phyloP scores from a whole-genome alignment of 2,888 invertebrate species.

The Eupeodes luniger region DNA sequence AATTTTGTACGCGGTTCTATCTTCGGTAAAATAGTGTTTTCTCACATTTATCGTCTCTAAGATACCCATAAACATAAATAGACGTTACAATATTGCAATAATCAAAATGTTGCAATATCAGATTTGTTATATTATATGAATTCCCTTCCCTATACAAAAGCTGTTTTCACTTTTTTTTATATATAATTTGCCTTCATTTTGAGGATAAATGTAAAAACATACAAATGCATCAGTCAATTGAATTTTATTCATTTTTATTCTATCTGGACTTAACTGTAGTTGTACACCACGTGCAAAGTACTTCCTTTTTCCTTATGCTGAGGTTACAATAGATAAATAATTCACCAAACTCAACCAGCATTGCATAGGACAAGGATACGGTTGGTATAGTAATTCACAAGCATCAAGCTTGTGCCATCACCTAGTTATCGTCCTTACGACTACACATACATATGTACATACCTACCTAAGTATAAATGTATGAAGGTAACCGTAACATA shows the following conservation, averaged over 20 bases:
- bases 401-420: conserved; percentile 15
- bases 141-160: not conserved
- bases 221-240: conserved; percentile 63
- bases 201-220: not conserved
- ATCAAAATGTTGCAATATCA: not conserved
- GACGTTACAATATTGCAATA: too few relatives aligned
- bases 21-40: too few relatives aligned
- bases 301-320: conserved; percentile 36
- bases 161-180: not conserved
- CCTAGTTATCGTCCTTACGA: not conserved
- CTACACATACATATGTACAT: not conserved
- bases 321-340: conserved; percentile 68
- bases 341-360: conserved; percentile 60
- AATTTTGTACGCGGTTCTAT: too few relatives aligned
- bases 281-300: conserved; percentile 33
- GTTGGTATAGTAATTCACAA: not conserved
- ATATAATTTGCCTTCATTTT: conserved; percentile 32
- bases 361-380: conserved; percentile 38
- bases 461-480: not conserved
- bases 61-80: too few relatives aligned
- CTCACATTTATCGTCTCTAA: too few relatives aligned
- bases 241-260: conserved; percentile 65
- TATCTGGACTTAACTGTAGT: conserved; percentile 23
- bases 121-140: not conserved
- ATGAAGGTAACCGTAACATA: not conserved